Conservation (phyloP, 2,888 invertebrate genomes). For the Phortica okadai region DNA sequence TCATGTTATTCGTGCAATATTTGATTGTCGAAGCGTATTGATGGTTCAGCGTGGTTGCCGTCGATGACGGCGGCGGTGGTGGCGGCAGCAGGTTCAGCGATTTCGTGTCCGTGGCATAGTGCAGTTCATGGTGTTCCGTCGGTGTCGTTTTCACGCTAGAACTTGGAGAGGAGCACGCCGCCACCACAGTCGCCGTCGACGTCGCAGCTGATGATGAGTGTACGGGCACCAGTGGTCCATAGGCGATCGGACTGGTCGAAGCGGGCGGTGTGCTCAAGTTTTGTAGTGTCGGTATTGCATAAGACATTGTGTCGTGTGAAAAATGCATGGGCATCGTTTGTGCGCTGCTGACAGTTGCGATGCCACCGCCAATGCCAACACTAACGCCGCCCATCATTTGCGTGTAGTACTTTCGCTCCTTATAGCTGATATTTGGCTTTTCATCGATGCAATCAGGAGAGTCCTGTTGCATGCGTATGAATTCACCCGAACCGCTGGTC, state of each 20-base stretch:
- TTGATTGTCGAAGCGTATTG: conserved; percentile 76
- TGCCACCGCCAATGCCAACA: conserved; percentile 12
- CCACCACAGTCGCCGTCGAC: conserved; percentile 34
- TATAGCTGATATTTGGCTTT: conserved; percentile 70
- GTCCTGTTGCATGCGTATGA: conserved; percentile 62
- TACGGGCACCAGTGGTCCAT: conserved; percentile 59
- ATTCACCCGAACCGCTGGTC: conserved; percentile 44
- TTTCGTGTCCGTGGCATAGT: conserved; percentile 57
- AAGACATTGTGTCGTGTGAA: conserved; percentile 30
- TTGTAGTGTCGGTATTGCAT: conserved; percentile 52
- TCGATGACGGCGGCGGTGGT: conserved; percentile 45
- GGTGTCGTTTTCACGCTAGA: conserved; percentile 59
- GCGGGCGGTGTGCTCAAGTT: conserved; percentile 67
- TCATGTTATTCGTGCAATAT: conserved; percentile 74
- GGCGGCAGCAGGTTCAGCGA: conserved; percentile 51
- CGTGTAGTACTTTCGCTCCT: conserved; percentile 73
- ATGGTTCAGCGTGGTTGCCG: conserved; percentile 58
- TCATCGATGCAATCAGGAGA: conserved; percentile 72
- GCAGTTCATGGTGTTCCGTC: conserved; percentile 62
- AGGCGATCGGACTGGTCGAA: conserved; percentile 66
- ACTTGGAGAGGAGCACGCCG: conserved; percentile 60
- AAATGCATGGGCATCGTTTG: conserved; percentile 32
- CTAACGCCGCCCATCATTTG: conserved; percentile 44
- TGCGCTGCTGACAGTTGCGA: conserved; percentile 33
- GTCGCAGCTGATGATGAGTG: conserved; percentile 48